Conservation (phyloP, 2,888 invertebrate genomes). For the Tetrapedia diversipes region DNA sequence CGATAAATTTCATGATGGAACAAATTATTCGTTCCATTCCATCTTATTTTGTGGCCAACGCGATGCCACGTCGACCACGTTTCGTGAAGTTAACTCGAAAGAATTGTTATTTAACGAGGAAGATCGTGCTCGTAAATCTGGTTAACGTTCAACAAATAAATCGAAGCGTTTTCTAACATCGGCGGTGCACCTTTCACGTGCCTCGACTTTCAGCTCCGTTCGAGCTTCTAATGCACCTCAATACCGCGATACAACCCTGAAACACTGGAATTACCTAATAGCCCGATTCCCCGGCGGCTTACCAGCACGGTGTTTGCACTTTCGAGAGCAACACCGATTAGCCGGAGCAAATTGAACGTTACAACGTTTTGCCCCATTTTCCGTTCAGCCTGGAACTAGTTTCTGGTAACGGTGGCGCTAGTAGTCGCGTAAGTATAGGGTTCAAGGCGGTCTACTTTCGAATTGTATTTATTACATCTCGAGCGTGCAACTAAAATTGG, state of each 20-base stretch:
- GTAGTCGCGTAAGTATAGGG: conserved; percentile 6
- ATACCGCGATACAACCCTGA: not conserved
- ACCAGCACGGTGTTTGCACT: conserved; percentile 17
- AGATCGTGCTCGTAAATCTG: not conserved
- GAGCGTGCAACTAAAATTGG: conserved; percentile 33
- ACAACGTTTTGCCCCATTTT: conserved; percentile 36
- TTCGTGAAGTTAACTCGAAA: too few species aligned
- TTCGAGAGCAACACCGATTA: conserved; percentile 2
- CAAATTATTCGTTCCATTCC: not conserved
- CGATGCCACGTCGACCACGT: too few species aligned
- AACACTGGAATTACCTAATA: conserved; percentile 28
- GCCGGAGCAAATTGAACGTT: conserved; percentile 23
- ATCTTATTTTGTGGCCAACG: too few species aligned
- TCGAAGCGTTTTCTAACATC: not conserved
- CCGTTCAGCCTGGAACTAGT: conserved; percentile 40
- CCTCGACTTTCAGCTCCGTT: not conserved
- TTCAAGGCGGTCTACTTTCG: conserved; percentile 54
- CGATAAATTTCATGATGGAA: not conserved
- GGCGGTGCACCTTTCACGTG: conserved; percentile 1
- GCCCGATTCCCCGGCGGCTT: conserved; percentile 4
- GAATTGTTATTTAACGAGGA: too few species aligned
- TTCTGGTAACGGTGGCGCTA: not conserved
- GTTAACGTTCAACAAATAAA: not conserved
- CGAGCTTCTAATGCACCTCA: not conserved
- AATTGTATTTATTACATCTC: conserved; percentile 36